These are phyloP conservation scores for Masnerella sp. DNA, from an alignment of 2,888 invertebrate genomes.

Conservation along the genomic window DNA sequence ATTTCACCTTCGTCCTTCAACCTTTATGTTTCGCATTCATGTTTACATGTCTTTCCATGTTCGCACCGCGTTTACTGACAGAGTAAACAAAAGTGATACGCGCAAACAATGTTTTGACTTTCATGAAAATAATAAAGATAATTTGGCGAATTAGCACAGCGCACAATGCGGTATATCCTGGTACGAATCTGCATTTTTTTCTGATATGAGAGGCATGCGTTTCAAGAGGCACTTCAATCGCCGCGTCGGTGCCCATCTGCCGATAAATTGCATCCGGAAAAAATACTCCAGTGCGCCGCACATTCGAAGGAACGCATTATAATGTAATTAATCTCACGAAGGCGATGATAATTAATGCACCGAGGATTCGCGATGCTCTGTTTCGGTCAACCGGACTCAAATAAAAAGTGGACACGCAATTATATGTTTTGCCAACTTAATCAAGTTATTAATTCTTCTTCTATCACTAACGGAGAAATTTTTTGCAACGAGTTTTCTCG, in stretches of 20 bases:
- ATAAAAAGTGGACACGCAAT: constrained; percentile 13
- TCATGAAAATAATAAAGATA: constrained; percentile 26
- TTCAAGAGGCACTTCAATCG: constrained; percentile 55
- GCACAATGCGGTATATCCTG: constrained; percentile 33
- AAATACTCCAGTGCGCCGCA: constrained; percentile 42
- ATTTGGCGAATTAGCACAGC: constrained; percentile 27
- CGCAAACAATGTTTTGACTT: neutral
- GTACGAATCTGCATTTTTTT: constrained; percentile 54
- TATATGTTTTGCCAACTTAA: constrained; percentile 20
- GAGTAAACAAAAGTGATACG: too few species aligned
- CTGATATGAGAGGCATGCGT: constrained; percentile 44
- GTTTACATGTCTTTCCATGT: too few species aligned
- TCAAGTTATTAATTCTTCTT: constrained; percentile 24
- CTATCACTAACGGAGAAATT: too few species aligned
- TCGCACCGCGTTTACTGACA: too few species aligned
- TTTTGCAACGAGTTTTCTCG: too few species aligned
- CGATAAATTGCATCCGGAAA: constrained; percentile 62
- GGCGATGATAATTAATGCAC: constrained; percentile 58
- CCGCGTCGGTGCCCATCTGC: constrained; percentile 56
- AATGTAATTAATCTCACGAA: constrained; percentile 59
- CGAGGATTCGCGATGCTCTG: constrained; percentile 48
- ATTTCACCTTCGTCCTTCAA: too few species aligned
- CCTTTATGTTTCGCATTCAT: too few species aligned
- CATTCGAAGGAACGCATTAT: constrained; percentile 56
- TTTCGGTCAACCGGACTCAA: constrained; percentile 42